Base-by-base conservation (phyloP, 2,113 vertebrate genomes). In the Heliornis fulica region DNA sequence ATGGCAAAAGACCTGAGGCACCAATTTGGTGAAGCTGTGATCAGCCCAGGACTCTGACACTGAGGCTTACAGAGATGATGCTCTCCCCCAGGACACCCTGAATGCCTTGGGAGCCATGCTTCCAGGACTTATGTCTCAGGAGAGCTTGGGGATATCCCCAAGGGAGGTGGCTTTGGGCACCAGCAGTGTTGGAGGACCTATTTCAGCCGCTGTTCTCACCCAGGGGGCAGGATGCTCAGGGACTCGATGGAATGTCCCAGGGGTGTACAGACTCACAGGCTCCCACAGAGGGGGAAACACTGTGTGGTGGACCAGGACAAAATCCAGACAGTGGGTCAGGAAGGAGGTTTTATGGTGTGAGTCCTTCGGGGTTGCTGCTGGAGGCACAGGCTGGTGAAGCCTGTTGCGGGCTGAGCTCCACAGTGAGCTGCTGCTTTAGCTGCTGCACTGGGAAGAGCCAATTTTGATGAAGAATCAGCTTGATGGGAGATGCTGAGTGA, bases 371-470 rank as follows among this genome's bases (percentile, higher is more conserved):
- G 40, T 2, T 65, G 29, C 71, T 75, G 32, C 4, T 28, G 38
- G 40, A 25, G 4, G 3, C 50, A 61, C 32, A 70, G n/a, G 23
- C n/a, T 66, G 59, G 43, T 1, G 1, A 32, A 66, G 36, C 29
- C 1, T 1, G 7, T 13, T 4, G 0, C 0, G 0, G 63, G 9
- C 43, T 59, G 88, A 66, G 4, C 59, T 36, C 26, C 29, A 21
- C 59, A 45, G 29, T 4, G 23, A 54, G 17, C 21, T 23, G 32
- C 53, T 2, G 3, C 34, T 20, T 68, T 50, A 64, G 70, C 21
- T 7, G 1, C 48, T 16, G 57, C n/a, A 15, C 10, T 3, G 51
- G 63, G 43, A 80, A 83, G 41, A 13, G 61, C 7, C 6, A 3
- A 4, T 38, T 25, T 15, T 50, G 26, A 59, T 4, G 25, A 0